A percentile compares a stretch with the other conserved stretches of the same genome.
These are phyloP conservation scores for Aethina tumida DNA, from an alignment of 1,140 invertebrate species.

Conservation along the genomic window DNA sequence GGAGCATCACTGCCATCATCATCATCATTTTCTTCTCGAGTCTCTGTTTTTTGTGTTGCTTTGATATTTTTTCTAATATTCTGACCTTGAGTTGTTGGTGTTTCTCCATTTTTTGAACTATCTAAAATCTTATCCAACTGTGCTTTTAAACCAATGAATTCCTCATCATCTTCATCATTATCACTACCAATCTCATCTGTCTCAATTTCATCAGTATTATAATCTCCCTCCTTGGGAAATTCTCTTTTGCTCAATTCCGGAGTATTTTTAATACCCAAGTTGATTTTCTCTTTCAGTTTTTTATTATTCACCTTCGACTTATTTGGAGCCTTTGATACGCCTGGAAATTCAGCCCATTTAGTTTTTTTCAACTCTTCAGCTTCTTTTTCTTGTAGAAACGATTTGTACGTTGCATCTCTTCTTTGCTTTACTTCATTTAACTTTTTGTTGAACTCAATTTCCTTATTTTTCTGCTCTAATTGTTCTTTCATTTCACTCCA, in stretches of 20 bases:
- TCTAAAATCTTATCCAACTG: constrained; percentile 15
- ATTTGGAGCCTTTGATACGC: no score
- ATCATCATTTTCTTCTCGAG: not conserved
- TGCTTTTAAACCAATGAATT: constrained; percentile 11
- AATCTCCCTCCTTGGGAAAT: not conserved
- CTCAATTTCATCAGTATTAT: constrained; percentile 11
- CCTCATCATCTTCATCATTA: constrained; percentile 9
- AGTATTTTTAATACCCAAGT: constrained; percentile 27
- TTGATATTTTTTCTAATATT: not conserved
- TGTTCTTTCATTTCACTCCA: constrained; percentile 62
- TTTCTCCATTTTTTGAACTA: constrained; percentile 11
- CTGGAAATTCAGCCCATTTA: constrained; percentile 43
- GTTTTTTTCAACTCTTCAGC: constrained; percentile 36
- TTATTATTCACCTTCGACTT: constrained; percentile 15
- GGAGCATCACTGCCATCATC: constrained; percentile 22
- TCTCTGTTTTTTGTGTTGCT: constrained; percentile 7
- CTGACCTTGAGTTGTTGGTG: not conserved
- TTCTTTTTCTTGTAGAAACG: constrained; percentile 44
- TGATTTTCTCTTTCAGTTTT: constrained; percentile 12
- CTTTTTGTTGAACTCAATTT: constrained; percentile 36
- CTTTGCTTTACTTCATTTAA: constrained; percentile 39
- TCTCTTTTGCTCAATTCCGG: constrained; percentile 16
- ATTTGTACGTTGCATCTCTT: constrained; percentile 43
- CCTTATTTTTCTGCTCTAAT: constrained; percentile 38
- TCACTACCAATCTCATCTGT: constrained; percentile 11